These are phyloP conservation scores for Formica exsecta DNA, from an alignment of 1,140 invertebrate genomes.

Conservation along the genomic window DNA sequence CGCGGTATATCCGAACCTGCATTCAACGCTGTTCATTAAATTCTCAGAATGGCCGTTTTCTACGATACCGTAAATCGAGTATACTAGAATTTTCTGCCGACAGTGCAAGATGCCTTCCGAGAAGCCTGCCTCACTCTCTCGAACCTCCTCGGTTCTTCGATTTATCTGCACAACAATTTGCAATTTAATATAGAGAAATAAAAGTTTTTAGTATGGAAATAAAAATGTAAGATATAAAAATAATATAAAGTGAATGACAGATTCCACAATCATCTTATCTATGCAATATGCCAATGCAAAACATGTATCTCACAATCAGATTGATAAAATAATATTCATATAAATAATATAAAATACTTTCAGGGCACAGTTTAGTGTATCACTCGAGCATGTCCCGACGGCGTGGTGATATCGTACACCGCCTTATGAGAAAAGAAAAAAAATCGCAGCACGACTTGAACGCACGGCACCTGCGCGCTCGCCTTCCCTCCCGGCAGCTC, in stretches of 20 bases:
- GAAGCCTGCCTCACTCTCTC: background rate
- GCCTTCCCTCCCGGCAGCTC: constrained; percentile 23
- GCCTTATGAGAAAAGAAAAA: constrained; percentile 1
- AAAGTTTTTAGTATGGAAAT: too few relatives aligned
- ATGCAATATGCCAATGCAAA: too few relatives aligned
- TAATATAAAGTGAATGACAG: too few relatives aligned
- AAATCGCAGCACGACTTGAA: background rate
- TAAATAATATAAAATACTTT: background rate
- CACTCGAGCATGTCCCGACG: background rate
- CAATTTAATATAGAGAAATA: too few relatives aligned
- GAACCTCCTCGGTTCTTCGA: background rate
- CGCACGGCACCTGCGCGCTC: constrained; percentile 47
- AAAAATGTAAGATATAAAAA: too few relatives aligned
- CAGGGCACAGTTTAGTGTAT: background rate
- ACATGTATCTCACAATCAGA: too few relatives aligned
- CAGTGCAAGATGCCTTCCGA: background rate
- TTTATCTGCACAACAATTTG: background rate
- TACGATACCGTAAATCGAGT: constrained; percentile 7
- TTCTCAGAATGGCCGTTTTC: background rate
- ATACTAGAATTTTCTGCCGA: background rate
- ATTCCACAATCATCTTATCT: too few relatives aligned
- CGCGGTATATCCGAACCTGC: constrained; percentile 65
- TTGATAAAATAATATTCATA: too few relatives aligned
- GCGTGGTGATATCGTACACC: background rate
- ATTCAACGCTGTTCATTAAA: constrained; percentile 5